Conservation (phyloP, 2,113 vertebrate species). For the Orthonyx spaldingii region DNA sequence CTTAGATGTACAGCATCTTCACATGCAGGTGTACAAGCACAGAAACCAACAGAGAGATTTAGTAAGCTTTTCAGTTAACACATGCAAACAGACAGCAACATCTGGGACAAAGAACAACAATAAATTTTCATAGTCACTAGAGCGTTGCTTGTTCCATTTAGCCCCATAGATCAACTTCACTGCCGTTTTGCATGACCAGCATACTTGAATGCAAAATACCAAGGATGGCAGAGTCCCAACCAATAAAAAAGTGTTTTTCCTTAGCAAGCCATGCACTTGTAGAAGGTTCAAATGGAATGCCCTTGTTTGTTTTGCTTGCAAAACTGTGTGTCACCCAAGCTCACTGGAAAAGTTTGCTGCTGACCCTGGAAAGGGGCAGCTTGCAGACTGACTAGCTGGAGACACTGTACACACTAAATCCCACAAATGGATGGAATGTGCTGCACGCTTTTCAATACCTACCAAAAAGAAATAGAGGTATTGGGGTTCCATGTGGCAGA, state of each 20-base stretch:
- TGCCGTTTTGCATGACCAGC: rapidly evolving
- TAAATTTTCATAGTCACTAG: background rate
- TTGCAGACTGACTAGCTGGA: background rate
- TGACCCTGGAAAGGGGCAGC: background rate
- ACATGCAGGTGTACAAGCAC: background rate
- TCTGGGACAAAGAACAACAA: background rate
- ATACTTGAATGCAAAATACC: background rate
- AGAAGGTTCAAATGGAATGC: background rate
- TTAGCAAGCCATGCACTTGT: background rate
- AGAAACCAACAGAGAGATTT: background rate
- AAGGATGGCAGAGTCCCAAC: background rate
- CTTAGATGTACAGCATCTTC: background rate
- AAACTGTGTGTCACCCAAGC: background rate
- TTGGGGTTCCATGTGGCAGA: background rate
- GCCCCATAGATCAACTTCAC: background rate
- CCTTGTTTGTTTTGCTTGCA: background rate
- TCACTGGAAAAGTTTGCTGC: background rate
- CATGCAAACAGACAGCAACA: background rate
- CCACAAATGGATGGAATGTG: rapidly evolving
- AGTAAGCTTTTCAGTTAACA: background rate
- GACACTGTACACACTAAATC: rapidly evolving
- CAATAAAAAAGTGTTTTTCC: background rate
- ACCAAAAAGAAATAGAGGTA: background rate
- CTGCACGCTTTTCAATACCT: background rate
- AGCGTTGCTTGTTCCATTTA: background rate